phyloP scores from a whole-genome alignment of 1,140 invertebrate species.

The Anastrepha obliqua region DNA sequence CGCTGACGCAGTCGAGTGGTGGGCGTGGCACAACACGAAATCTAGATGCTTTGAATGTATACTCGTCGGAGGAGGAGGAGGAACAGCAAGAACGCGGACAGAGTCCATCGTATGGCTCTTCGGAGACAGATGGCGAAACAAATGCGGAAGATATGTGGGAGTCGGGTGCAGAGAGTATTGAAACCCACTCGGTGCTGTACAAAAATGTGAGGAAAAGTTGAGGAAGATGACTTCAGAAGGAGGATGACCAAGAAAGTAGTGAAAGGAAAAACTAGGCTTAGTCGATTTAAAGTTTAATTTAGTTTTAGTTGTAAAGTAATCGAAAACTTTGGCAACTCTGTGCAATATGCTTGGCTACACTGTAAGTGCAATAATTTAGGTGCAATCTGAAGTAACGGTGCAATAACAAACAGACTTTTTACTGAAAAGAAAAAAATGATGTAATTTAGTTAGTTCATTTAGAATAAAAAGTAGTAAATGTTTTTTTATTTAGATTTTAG shows the following conservation, averaged over 20 bases:
- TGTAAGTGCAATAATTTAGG: constrained; percentile 4
- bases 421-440: background rate
- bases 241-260: constrained; percentile 7
- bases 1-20: constrained; percentile 64
- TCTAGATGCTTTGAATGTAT: constrained; percentile 55
- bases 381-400: background rate
- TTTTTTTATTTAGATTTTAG: constrained; percentile 25
- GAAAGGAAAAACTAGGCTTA: background rate
- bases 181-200: constrained; percentile 88
- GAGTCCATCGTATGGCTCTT: constrained; percentile 71
- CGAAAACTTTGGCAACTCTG: background rate
- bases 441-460: background rate
- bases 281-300: background rate
- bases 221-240: constrained; percentile 5
- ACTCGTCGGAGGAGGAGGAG: constrained; percentile 70
- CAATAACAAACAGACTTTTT: background rate
- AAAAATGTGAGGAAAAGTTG: constrained; percentile 77
- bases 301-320: background rate
- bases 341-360: background rate
- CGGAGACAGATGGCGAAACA: constrained; percentile 80
- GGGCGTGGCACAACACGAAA: constrained; percentile 62
- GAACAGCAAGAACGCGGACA: constrained; percentile 62
- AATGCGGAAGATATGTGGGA: constrained; percentile 85
- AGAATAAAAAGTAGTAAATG: background rate
- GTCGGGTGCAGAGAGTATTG: constrained; percentile 88